phyloP scores from a whole-genome alignment of 2,888 invertebrate species.

The Tricholauxania praeusta region DNA sequence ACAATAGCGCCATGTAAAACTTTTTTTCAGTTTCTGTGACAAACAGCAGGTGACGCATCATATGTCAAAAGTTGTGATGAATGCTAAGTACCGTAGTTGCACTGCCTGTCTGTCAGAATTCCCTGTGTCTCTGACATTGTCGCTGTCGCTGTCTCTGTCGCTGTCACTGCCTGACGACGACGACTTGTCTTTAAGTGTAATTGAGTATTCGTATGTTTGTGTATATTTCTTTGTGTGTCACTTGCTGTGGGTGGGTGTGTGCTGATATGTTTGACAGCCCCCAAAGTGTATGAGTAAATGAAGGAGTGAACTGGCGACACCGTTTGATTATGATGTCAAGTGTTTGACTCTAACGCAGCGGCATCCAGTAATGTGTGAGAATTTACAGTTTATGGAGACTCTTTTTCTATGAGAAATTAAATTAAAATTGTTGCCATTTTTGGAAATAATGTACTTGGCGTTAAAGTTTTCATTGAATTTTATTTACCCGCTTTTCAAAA shows the following conservation, averaged over 20 bases:
- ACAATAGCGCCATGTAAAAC: background rate
- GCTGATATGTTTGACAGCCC: conserved; percentile 23
- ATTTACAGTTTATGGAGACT: no score
- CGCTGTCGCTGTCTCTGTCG: background rate
- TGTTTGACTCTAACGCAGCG: background rate
- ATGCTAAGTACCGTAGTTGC: conserved; percentile 34
- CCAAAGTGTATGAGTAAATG: background rate
- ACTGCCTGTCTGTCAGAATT: no score
- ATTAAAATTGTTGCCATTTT: no score
- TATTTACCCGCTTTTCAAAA: no score
- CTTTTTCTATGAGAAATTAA: no score
- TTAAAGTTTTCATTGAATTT: no score
- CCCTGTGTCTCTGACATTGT: no score
- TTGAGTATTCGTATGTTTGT: background rate
- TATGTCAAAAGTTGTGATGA: conserved; percentile 31
- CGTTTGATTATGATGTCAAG: conserved; percentile 33
- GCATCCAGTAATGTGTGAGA: no score
- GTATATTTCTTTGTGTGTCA: background rate
- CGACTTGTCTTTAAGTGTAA: background rate
- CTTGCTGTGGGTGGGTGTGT: conserved; percentile 17
- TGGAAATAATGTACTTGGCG: no score
- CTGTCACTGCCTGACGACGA: background rate
- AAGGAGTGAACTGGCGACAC: conserved; percentile 1
- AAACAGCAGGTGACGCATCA: conserved; percentile 26
- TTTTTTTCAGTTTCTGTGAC: background rate